Base-by-base conservation (phyloP, 1,140 invertebrate genomes). In the Drosophila burlai region DNA sequence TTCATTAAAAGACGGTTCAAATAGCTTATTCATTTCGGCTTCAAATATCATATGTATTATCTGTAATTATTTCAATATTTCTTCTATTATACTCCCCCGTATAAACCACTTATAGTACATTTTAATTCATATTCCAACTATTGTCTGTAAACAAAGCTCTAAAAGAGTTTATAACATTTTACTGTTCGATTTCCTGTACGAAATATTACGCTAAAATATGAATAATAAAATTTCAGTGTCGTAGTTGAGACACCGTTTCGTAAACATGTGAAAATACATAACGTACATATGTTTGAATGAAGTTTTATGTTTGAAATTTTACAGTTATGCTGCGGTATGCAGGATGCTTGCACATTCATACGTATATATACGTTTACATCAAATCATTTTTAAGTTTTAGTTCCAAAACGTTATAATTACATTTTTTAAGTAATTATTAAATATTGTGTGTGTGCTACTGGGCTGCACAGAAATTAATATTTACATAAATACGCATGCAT, bases 121-220 rank as follows among this genome's bases (percentile, higher is more conserved):
- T 36, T 36, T 55, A 54, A 55, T 24, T 38, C 8, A 38, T 38
- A 38, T 55, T 38, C 31, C 31, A 21, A 52, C 29, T 36, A 55
- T 38, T 38, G 15, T 21, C 34, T 38, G 15, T 24, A 38, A 38
- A 55, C 34, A 2, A 38, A 24, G 16, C 49, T n/a, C 49, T 29
- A 31, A 10, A 29, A 49, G 4, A 52, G 26, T 55, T 16, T 21
- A 16, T 21, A 16, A 21, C 21, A 55, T 38, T 38, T 34, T 24
- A 24, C 8, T 38, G 52, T 55, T 38, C 34, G 8, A 55, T 24
- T 21, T 54, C 52, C 9, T 55, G 21, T 55, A 38, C 16, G 36
- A 38, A 55, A 55, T 55, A 55, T 38, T 38, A 38, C 29, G 11
- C 24, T 54, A 9, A 55, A 55, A 16, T 16, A 38, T 38, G 15